Percentiles rank a stretch among this genome's conserved stretches.
These are phyloP conservation scores for Parus major DNA, from an alignment of 2,113 vertebrate species.

Conservation along the genomic window DNA sequence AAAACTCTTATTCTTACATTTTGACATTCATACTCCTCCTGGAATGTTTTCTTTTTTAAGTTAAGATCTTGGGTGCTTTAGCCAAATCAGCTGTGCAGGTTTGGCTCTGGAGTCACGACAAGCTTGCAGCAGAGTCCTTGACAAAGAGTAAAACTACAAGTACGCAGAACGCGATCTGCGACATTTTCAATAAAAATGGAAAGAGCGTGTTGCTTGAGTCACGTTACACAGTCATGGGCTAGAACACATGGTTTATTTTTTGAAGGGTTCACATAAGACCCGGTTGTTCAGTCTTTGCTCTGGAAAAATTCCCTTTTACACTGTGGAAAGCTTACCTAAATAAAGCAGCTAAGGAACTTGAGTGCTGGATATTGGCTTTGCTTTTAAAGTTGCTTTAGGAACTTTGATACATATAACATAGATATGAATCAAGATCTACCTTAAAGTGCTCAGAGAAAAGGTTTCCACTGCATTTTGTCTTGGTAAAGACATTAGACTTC, in stretches of 20 bases:
- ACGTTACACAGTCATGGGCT: not conserved
- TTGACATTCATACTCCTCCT: not conserved
- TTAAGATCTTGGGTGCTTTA: not conserved
- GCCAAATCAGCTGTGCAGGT: not conserved
- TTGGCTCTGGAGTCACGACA: not conserved
- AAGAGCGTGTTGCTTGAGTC: not conserved
- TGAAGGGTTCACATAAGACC: not conserved
- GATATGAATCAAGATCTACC: not conserved
- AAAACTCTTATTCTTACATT: not conserved
- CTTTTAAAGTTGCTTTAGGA: not conserved
- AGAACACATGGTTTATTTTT: not conserved
- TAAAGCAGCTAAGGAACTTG: not conserved
- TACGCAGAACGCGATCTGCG: not conserved
- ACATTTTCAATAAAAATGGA: not conserved
- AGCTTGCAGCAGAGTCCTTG: not conserved
- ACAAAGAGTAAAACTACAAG: not conserved
- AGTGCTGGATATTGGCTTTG: not conserved
- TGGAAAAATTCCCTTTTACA: not conserved
- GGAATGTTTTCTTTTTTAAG: not conserved
- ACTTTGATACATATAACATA: not conserved
- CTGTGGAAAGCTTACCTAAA: not conserved
- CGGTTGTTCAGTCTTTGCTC: not conserved
- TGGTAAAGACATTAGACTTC: slow-evolving; percentile 22
- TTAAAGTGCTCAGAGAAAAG: slow-evolving; percentile 8
- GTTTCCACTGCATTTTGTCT: slow-evolving; percentile 34